These are phyloP conservation scores for Brachyptera putata DNA, from an alignment of 2,888 invertebrate genomes.

Conservation along the genomic window DNA sequence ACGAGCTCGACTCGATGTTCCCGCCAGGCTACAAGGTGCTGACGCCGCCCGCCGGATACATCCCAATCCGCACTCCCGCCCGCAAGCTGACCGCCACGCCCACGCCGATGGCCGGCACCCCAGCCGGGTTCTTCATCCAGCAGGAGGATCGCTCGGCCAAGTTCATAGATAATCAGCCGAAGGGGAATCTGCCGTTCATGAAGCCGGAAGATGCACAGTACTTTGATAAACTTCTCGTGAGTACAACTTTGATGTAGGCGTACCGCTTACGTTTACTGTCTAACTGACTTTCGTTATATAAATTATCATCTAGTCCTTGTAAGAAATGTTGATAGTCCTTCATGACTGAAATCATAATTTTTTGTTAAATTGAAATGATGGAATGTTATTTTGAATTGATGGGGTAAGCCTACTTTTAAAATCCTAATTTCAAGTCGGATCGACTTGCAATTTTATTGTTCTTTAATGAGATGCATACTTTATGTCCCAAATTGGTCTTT, in stretches of 20 bases:
- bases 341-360: too few relatives aligned
- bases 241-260: conserved; percentile 35
- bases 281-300: too few relatives aligned
- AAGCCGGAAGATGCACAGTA: conserved; percentile 99
- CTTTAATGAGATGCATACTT: too few relatives aligned
- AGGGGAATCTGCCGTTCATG: conserved; percentile 96
- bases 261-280: too few relatives aligned
- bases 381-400: too few relatives aligned
- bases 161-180: conserved; percentile 95
- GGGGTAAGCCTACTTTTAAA: too few relatives aligned
- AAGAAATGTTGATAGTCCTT: too few relatives aligned
- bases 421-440: too few relatives aligned
- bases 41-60: conserved; percentile 58
- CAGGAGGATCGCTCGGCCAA: conserved; percentile 77
- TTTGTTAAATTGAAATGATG: too few relatives aligned
- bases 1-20: conserved; percentile 96
- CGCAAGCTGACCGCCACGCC: conserved; percentile 97
- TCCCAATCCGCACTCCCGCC: conserved; percentile 95
- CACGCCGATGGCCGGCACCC: conserved; percentile 90
- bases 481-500: too few relatives aligned
- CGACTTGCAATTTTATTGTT: too few relatives aligned
- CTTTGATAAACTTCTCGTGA: conserved; percentile 89
- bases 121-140: conserved; percentile 93
- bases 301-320: too few relatives aligned
- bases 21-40: conserved; percentile 88